phyloP scores from a whole-genome alignment of 1,140 invertebrate species.

The Macrobrachium nipponense region DNA sequence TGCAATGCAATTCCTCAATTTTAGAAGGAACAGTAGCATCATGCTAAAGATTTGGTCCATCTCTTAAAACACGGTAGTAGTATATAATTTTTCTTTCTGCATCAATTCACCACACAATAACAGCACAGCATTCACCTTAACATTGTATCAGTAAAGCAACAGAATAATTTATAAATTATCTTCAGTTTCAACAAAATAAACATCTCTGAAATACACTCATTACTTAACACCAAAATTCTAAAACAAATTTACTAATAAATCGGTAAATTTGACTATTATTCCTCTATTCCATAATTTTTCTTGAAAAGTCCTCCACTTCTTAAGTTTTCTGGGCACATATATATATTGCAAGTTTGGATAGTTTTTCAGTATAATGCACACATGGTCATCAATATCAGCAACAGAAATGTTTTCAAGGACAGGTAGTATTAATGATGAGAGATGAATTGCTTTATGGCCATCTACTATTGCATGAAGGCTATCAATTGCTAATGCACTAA shows the following conservation, averaged over 20 bases:
- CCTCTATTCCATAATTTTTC: conserved; percentile 53
- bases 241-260: conserved; percentile 37
- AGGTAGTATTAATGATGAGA: conserved; percentile 36
- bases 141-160: too few relatives aligned
- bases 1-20: too few relatives aligned
- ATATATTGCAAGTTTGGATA: conserved; percentile 40
- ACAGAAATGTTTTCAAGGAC: conserved; percentile 34
- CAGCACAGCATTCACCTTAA: too few relatives aligned
- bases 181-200: not conserved
- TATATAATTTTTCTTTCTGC: too few relatives aligned
- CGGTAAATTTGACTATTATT: conserved; percentile 44
- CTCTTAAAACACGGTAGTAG: too few relatives aligned
- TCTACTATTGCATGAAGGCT: conserved; percentile 33
- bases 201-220: not conserved
- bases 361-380: conserved; percentile 43
- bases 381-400: conserved; percentile 47
- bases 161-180: not conserved
- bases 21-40: too few relatives aligned
- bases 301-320: conserved; percentile 43
- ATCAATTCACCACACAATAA: too few relatives aligned
- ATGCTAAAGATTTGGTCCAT: too few relatives aligned
- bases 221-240: not conserved
- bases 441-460: conserved; percentile 30
- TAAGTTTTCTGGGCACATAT: conserved; percentile 48
- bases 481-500: conserved; percentile 35